Percentiles rank a stretch among this genome's conserved stretches.
Conservation (phyloP, 2,888 invertebrate genomes). For the Horisme vitalbata region DNA sequence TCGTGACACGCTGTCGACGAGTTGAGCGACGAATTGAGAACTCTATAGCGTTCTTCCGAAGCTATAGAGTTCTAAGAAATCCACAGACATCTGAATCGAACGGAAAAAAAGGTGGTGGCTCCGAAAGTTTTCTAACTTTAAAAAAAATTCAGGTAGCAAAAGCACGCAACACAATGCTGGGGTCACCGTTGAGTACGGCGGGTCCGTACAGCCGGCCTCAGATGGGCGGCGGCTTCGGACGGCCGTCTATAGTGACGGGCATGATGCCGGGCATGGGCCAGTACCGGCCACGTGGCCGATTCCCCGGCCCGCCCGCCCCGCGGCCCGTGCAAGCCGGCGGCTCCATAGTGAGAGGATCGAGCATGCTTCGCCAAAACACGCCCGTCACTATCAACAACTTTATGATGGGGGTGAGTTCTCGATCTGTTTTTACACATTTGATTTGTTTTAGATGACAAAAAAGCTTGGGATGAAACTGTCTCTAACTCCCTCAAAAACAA, state of each 20-base stretch:
- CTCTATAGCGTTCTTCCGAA: no score
- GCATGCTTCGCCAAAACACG: constrained; percentile 16
- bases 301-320: neutral
- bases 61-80: no score
- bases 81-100: no score
- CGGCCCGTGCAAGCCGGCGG: constrained; percentile 18
- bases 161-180: constrained; percentile 20
- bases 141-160: constrained; percentile 16
- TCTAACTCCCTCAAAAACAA: no score
- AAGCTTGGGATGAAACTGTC: no score
- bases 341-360: constrained; percentile 18
- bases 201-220: constrained; percentile 17
- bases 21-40: no score
- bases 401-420: constrained; percentile 13
- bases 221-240: constrained; percentile 6
- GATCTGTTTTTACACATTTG: no score
- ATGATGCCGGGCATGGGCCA: constrained; percentile 43
- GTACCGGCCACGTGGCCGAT: constrained; percentile 32
- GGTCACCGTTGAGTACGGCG: constrained; percentile 5
- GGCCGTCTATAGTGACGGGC: constrained; percentile 52
- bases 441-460: no score
- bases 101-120: no score
- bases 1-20: no score
- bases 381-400: neutral
- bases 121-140: no score